Percentiles rank a stretch among this genome's conserved stretches.
These are phyloP conservation scores for Craseonycteris thonglongyai DNA, from an alignment of 2,113 vertebrate species.

Conservation along the genomic window DNA sequence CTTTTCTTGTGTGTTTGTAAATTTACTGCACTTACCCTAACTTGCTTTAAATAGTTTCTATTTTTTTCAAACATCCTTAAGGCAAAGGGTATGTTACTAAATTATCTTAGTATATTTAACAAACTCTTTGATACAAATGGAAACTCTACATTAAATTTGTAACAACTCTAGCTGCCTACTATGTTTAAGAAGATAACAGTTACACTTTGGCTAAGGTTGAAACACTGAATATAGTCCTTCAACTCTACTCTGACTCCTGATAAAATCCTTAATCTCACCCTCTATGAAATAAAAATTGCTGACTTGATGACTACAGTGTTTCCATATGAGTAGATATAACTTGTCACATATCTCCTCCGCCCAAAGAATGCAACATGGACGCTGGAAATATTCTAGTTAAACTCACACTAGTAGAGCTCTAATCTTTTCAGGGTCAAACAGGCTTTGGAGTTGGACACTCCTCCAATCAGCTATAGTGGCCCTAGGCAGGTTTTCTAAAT, in stretches of 20 bases:
- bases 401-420: neutral
- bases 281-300: neutral
- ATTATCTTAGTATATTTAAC: neutral
- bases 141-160: neutral
- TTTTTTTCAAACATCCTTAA: conserved; percentile 43
- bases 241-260: neutral
- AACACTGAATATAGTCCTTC: neutral
- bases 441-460: neutral
- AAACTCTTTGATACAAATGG: neutral
- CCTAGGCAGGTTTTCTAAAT: neutral
- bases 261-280: conserved; percentile 29
- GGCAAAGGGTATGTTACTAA: neutral
- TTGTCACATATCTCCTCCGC: neutral
- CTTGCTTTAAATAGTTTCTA: conserved; percentile 20
- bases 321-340: neutral
- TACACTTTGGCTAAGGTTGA: neutral
- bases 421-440: neutral
- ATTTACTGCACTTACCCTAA: neutral
- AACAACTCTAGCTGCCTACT: neutral
- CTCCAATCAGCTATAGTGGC: neutral
- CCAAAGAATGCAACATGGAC: neutral
- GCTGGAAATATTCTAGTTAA: neutral
- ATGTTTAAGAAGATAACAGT: neutral
- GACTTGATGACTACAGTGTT: neutral
- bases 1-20: neutral